Evolutionary conservation across 2,888 invertebrate genomes (phyloP), one percentile per base, ranked within the genome.

Genomic region (Lumbricus terrestris): DNA sequence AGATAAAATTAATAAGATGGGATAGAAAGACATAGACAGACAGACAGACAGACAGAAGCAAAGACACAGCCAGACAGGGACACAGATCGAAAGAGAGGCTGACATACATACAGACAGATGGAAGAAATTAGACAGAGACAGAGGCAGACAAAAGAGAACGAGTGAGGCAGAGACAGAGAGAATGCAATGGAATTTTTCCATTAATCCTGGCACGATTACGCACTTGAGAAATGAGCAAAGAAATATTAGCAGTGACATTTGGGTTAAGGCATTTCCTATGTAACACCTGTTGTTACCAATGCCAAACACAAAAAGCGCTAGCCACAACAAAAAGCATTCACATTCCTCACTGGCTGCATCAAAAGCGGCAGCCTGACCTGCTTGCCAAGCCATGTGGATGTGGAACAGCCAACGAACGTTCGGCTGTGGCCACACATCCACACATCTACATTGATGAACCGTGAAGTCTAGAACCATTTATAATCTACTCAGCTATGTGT

Each of bases 301-400:
- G 1, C n/a, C 69, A 69, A 13, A 69, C 8, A n/a, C 69, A 69
- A 69, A 47, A 69, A n/a, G 69, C 69, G n/a, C 69, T 69, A n/a
- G 69, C 69, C 69, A 69, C 69, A 69, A 69, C 69, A 69, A 85
- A 37, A 85, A 85, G 35, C 35, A 18, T 37, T 85, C 23, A 37
- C 85, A 85, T 85, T 85, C 85, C 85, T 35, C 6, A n/a, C 35
- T 37, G 37, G 37, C 15, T 34, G 34, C 35, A 34, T 85, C 35
- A 85, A 85, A 34, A 35, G 37, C 29, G 85, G 85, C 85, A 35
- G 35, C 37, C 29, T 37, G 37, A 85, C 85, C 85, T 35, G 23
- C 20, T 35, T 85, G 85, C 13, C 85, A 85, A 85, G 85, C n/a
- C 85, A 85, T 85, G 85, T 33, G 37, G 34, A 85, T 85, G 85